Percentiles rank a stretch among this genome's conserved stretches.
These are phyloP conservation scores for Anomalospiza imberbis DNA, from an alignment of 2,797 vertebrate species.

Conservation along the genomic window DNA sequence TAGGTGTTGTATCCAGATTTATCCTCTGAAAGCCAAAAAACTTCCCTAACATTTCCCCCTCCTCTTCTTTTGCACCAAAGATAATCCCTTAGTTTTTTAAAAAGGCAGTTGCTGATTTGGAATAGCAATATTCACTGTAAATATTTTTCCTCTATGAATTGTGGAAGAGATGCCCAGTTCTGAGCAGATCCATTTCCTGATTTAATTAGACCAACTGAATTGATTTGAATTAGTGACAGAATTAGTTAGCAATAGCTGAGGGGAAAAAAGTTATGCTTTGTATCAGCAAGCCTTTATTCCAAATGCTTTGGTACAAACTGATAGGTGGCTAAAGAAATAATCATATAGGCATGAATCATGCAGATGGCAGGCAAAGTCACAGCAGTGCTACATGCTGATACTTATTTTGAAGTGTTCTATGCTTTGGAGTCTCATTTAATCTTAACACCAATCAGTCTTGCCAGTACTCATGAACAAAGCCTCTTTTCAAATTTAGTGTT, in stretches of 20 bases:
- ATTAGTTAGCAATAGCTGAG: neutral
- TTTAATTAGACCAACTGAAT: neutral
- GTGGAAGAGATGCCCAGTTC: neutral
- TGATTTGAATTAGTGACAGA: neutral
- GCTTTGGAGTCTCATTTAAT: neutral
- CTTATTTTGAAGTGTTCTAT: slow-evolving; percentile 5
- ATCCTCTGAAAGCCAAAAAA: neutral
- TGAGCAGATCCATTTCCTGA: neutral
- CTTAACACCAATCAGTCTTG: neutral
- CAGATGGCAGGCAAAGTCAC: neutral
- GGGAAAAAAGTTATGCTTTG: neutral
- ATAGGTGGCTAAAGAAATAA: neutral
- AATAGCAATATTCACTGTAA: neutral
- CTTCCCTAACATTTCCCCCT: neutral
- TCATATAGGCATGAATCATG: neutral
- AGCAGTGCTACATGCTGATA: neutral
- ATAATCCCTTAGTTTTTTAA: neutral
- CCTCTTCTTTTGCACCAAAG: neutral
- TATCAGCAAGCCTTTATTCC: neutral
- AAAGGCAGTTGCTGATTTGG: neutral
- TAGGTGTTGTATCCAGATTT: neutral
- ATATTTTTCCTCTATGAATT: neutral
- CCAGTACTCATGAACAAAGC: neutral
- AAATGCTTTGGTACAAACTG: neutral
- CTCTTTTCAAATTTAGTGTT: neutral